These are phyloP conservation scores for Cheilosia soror DNA, from an alignment of 2,888 invertebrate species.

Conservation along the genomic window DNA sequence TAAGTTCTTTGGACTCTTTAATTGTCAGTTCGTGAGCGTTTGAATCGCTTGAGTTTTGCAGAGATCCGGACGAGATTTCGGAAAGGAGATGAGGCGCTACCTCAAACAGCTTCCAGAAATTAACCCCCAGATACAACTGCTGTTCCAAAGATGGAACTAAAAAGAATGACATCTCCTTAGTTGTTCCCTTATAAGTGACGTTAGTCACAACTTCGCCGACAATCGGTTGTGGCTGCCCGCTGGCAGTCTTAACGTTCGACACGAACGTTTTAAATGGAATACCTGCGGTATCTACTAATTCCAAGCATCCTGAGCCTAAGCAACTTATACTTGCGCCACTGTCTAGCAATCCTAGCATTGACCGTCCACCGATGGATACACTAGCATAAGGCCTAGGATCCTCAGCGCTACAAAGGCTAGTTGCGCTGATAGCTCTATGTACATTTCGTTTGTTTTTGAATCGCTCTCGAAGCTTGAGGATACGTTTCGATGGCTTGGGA, in stretches of 20 bases:
- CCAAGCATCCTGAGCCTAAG: slow-evolving; percentile 18
- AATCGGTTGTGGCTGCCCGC: slow-evolving; percentile 24
- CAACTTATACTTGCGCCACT: slow-evolving; percentile 5
- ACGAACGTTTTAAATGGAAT: neutral
- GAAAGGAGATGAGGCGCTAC: slow-evolving; percentile 22
- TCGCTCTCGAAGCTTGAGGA: slow-evolving; percentile 1
- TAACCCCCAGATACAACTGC: neutral
- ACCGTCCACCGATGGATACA: slow-evolving; percentile 2
- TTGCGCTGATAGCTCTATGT: slow-evolving; percentile 11
- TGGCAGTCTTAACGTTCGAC: slow-evolving; percentile 16
- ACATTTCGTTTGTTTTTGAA: neutral
- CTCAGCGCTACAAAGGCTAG: neutral
- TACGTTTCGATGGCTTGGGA: neutral
- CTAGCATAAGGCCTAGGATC: slow-evolving; percentile 26
- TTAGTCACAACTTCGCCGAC: neutral
- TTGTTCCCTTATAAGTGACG: neutral
- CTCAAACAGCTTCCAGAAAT: slow-evolving; percentile 28
- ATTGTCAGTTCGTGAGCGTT: neutral
- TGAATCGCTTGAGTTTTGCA: neutral
- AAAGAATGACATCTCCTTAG: neutral
- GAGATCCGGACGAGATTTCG: neutral
- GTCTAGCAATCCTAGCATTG: slow-evolving; percentile 30
- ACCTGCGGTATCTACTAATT: neutral
- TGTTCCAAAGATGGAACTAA: neutral
- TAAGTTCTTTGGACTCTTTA: neutral